A percentile compares a stretch with the other conserved stretches of the same genome.
Evolutionary conservation across 2,797 vertebrate species (phyloP).

Genomic region (Xyrichtys novacula): DNA sequence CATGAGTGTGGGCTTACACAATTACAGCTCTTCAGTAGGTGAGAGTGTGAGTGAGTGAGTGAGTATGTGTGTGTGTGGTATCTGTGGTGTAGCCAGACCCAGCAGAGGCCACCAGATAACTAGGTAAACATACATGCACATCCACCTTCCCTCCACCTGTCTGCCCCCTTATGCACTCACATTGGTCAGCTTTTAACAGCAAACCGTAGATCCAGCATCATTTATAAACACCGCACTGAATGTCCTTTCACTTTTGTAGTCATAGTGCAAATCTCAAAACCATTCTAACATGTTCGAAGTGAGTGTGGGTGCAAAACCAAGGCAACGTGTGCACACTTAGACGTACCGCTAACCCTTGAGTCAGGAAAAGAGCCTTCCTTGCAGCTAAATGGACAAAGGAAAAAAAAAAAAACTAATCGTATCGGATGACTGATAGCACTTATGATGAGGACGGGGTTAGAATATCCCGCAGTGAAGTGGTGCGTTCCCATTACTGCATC

Average conservation of each 20-base stretch:
- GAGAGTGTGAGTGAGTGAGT: slow-evolving; percentile 6
- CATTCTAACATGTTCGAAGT: not conserved
- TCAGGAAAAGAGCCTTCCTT: slow-evolving; percentile 19
- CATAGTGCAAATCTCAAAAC: slow-evolving; percentile 8
- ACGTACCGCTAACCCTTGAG: not conserved
- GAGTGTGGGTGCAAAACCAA: not conserved
- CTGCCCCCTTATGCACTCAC: slow-evolving; percentile 43
- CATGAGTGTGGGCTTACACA: slow-evolving; percentile 5
- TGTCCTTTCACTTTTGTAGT: slow-evolving; percentile 10
- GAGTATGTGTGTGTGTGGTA: slow-evolving; percentile 61
- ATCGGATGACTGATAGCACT: slow-evolving; percentile 78
- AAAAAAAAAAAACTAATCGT: slow-evolving; percentile 49
- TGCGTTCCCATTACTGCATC: slow-evolving; percentile 74
- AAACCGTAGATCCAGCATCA: slow-evolving; percentile 16
- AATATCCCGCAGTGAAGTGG: slow-evolving; percentile 79
- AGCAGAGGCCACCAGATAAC: slow-evolving; percentile 67
- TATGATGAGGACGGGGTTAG: slow-evolving; percentile 74
- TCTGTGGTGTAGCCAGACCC: slow-evolving; percentile 32
- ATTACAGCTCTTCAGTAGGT: slow-evolving; percentile 20
- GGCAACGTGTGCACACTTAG: not conserved
- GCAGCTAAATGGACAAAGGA: slow-evolving; percentile 54
- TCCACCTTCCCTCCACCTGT: slow-evolving; percentile 33
- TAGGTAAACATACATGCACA: slow-evolving; percentile 67
- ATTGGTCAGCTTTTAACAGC: slow-evolving; percentile 43
- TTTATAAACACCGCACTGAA: slow-evolving; percentile 7